A percentile compares a stretch with the other conserved stretches of the same genome.
Conservation (phyloP, 1,140 invertebrate genomes). For the Formica selysi region DNA sequence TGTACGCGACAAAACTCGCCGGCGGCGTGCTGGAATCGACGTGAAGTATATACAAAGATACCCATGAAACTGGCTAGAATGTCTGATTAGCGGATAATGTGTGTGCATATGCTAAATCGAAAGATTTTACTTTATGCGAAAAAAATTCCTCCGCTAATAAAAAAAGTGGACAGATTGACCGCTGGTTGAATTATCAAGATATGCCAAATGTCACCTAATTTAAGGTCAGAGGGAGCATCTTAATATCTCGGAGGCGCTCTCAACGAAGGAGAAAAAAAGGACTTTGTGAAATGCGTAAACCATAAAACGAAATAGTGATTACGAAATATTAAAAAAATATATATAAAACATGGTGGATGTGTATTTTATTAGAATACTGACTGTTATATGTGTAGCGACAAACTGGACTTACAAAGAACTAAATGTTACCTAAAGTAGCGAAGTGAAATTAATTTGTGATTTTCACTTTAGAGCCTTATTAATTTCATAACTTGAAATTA, state of each 20-base stretch:
- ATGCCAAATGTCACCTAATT: slow-evolving; percentile 33
- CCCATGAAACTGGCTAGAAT: background rate
- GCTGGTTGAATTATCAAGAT: background rate
- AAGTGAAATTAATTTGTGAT: slow-evolving; percentile 67
- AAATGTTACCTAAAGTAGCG: slow-evolving; percentile 26
- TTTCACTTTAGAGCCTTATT: too few relatives aligned
- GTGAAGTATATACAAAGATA: slow-evolving; percentile 75
- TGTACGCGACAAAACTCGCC: slow-evolving; percentile 90
- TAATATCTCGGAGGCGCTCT: background rate
- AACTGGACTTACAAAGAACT: background rate
- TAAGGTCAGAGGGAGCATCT: background rate
- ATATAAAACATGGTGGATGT: slow-evolving; percentile 26
- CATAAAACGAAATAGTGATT: background rate
- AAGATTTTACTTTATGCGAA: background rate
- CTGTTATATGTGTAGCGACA: slow-evolving; percentile 25
- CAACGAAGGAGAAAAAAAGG: background rate
- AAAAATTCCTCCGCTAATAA: background rate
- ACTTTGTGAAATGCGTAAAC: background rate
- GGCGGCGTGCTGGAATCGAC: slow-evolving; percentile 88
- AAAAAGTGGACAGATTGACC: background rate
- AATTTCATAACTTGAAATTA: slow-evolving; percentile 6
- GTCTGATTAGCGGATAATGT: background rate
- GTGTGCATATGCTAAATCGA: background rate
- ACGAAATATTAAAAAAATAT: slow-evolving; percentile 8
- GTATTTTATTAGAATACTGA: slow-evolving; percentile 34